Conservation (phyloP, 2,113 vertebrate genomes). For the Aegotheles bennettii region DNA sequence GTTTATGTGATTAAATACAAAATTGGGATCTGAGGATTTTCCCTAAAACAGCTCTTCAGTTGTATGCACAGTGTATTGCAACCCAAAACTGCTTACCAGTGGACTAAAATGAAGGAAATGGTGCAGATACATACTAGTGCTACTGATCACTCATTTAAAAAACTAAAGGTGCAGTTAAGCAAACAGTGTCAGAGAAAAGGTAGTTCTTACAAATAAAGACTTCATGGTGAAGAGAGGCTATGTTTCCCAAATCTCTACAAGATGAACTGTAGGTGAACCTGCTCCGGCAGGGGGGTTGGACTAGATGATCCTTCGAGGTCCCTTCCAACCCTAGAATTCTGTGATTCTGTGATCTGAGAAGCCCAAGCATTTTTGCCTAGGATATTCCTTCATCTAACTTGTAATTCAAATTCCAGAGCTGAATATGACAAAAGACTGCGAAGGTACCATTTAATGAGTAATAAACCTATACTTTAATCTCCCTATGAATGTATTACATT, state of each 20-base stretch:
- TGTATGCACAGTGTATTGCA: neutral
- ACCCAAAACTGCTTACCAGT: neutral
- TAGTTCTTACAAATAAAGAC: slow-evolving; percentile 2
- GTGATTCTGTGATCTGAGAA: too few relatives aligned
- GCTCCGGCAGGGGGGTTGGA: too few relatives aligned
- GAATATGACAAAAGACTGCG: slow-evolving; percentile 58
- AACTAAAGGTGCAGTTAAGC: neutral
- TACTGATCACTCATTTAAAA: neutral
- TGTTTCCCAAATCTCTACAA: slow-evolving; percentile 2
- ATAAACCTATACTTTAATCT: slow-evolving; percentile 59
- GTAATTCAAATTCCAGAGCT: slow-evolving; percentile 72
- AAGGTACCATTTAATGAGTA: slow-evolving; percentile 71
- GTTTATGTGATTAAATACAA: neutral
- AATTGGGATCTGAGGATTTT: neutral
- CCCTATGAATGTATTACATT: slow-evolving; percentile 60
- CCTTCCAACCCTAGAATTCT: too few relatives aligned
- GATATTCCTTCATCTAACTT: slow-evolving; percentile 58
- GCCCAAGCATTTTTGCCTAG: slow-evolving; percentile 47
- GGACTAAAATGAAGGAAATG: neutral
- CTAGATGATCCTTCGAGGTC: too few relatives aligned
- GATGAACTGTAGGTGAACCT: too few relatives aligned
- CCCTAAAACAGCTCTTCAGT: neutral
- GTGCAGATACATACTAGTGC: neutral
- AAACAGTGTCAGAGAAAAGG: neutral
- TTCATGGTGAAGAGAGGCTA: neutral